A percentile compares a stretch with the other conserved stretches of the same genome.
Conservation (phyloP, 2,113 vertebrate species). For the Rissa tridactyla region DNA sequence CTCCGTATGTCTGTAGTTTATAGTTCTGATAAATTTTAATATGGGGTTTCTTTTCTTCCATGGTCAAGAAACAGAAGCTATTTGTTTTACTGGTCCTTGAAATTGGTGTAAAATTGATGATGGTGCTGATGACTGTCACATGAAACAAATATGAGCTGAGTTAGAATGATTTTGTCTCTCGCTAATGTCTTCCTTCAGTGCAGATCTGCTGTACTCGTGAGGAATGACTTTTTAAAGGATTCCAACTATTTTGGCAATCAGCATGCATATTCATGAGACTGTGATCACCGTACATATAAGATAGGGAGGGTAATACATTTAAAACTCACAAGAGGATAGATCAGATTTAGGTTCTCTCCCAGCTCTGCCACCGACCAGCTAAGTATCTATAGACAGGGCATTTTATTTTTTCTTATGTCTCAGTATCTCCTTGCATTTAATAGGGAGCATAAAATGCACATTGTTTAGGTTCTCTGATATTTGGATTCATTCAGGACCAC, state of each 20-base stretch:
- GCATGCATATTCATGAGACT: neutral
- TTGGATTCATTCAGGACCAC: neutral
- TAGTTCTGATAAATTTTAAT: neutral
- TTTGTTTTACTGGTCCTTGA: neutral
- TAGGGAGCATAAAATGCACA: neutral
- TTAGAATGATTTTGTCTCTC: neutral
- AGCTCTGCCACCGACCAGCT: neutral
- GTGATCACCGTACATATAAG: fast-evolving
- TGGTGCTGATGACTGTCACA: neutral
- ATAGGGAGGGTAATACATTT: neutral
- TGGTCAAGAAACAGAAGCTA: neutral
- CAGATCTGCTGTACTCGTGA: neutral
- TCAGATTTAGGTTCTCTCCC: neutral
- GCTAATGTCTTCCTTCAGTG: neutral
- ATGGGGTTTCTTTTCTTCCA: neutral
- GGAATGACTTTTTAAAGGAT: neutral
- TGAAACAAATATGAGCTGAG: neutral
- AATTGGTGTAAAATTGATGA: neutral
- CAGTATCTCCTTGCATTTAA: neutral
- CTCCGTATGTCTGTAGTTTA: neutral
- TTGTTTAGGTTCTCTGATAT: neutral
- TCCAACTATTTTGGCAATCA: neutral
- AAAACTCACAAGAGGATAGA: neutral
- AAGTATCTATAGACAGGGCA: neutral
- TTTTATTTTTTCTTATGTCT: neutral